These are phyloP conservation scores for Gobiocypris rarus DNA, from an alignment of 2,113 vertebrate genomes.

Conservation along the genomic window DNA sequence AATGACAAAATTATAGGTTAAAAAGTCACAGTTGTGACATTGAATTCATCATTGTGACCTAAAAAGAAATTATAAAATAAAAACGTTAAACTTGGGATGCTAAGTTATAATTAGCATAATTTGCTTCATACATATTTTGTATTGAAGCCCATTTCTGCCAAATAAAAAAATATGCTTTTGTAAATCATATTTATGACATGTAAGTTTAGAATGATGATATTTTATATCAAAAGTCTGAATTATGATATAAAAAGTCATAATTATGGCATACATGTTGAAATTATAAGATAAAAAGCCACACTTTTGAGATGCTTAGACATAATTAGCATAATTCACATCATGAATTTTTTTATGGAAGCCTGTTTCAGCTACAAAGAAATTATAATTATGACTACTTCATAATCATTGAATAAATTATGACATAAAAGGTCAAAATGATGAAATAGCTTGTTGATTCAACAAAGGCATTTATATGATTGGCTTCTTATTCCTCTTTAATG, in stretches of 20 bases:
- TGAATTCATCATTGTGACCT: not conserved
- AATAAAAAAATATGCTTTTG: not conserved
- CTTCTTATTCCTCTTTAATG: not conserved
- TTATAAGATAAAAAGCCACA: not conserved
- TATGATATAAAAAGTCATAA: no score
- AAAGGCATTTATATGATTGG: not conserved
- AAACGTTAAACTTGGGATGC: not conserved
- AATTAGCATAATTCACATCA: not conserved
- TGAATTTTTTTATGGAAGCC: not conserved
- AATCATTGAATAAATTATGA: not conserved
- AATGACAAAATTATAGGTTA: not conserved
- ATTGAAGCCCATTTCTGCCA: not conserved
- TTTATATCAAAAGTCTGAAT: no score
- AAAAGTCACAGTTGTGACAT: not conserved
- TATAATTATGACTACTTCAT: not conserved
- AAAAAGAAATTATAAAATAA: not conserved
- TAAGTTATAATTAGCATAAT: not conserved
- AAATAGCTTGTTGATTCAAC: not conserved
- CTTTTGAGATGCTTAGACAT: not conserved
- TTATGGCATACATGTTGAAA: not conserved
- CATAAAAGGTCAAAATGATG: not conserved
- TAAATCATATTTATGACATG: no score
- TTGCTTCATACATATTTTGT: not conserved
- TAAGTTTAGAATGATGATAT: no score
- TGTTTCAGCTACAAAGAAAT: not conserved